phyloP scores from a whole-genome alignment of 2,888 invertebrate species.

The Patella pellucida region DNA sequence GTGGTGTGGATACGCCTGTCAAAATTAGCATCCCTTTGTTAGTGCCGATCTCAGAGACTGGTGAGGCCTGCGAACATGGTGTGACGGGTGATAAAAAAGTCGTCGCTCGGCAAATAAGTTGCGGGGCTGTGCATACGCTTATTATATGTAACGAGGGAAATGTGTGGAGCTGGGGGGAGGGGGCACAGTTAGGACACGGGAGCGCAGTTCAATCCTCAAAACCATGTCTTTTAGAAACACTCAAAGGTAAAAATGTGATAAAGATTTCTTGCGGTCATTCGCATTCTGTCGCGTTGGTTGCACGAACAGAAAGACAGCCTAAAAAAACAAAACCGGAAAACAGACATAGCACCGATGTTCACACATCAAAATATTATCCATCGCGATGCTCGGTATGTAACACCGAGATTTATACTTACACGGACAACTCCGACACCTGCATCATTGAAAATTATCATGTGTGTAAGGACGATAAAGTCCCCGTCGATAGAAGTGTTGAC shows the following conservation, averaged over 20 bases:
- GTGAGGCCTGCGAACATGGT: constrained; percentile 50
- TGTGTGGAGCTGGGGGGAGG: constrained; percentile 69
- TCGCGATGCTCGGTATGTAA: constrained; percentile 57
- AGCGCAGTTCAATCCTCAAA: constrained; percentile 30
- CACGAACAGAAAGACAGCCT: constrained; percentile 38
- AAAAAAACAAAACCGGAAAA: background rate
- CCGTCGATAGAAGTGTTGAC: background rate
- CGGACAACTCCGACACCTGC: constrained; percentile 52
- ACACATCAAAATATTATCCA: constrained; percentile 37
- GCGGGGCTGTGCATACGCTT: constrained; percentile 65
- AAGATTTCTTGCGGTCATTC: constrained; percentile 60
- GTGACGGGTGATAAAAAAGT: constrained; percentile 41
- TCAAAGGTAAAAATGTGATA: constrained; percentile 57
- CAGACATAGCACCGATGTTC: constrained; percentile 11
- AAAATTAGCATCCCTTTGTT: constrained; percentile 44
- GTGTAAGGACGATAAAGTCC: constrained; percentile 30
- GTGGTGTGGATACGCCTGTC: constrained; percentile 76
- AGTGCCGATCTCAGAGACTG: constrained; percentile 39
- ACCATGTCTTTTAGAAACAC: constrained; percentile 53
- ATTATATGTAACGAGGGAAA: constrained; percentile 48
- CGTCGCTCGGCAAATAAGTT: constrained; percentile 47
- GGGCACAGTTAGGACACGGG: constrained; percentile 59
- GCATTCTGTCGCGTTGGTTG: constrained; percentile 64
- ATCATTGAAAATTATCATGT: constrained; percentile 52
- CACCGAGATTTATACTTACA: constrained; percentile 55